Percentiles rank a stretch among this genome's conserved stretches.
Conservation (phyloP, 1,140 invertebrate species). For the Diachasmimorpha longicaudata region DNA sequence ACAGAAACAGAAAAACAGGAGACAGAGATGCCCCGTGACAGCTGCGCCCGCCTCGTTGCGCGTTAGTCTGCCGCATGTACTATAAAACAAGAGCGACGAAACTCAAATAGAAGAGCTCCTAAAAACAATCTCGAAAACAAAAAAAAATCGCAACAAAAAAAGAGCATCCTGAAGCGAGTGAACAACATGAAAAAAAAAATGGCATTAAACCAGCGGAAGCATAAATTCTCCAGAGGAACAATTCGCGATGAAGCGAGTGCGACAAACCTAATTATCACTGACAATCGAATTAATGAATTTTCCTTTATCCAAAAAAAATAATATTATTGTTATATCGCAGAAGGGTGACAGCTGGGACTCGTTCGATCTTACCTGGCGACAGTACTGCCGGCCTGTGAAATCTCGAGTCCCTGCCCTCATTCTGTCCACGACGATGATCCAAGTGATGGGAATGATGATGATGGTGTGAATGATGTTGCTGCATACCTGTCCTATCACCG, state of each 20-base stretch:
- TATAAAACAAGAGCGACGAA: not conserved
- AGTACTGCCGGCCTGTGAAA: slow-evolving; percentile 32
- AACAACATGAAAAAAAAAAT: no score
- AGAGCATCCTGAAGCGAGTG: no score
- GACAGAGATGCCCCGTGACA: slow-evolving; percentile 21
- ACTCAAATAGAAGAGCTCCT: slow-evolving; percentile 3
- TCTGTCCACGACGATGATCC: slow-evolving; percentile 28
- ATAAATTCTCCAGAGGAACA: no score
- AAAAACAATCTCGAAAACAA: slow-evolving; percentile 4
- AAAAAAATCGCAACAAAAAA: not conserved
- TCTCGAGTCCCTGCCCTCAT: slow-evolving; percentile 26
- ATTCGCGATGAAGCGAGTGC: no score
- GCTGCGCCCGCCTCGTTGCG: slow-evolving; percentile 18
- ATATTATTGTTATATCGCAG: not conserved
- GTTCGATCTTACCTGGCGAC: slow-evolving; percentile 38
- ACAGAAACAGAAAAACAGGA: not conserved
- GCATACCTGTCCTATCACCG: slow-evolving; percentile 41
- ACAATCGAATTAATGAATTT: no score
- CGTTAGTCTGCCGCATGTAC: not conserved
- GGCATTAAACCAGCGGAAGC: no score
- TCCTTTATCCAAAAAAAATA: not conserved
- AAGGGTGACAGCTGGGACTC: not conserved
- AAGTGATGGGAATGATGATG: slow-evolving; percentile 30
- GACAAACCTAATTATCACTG: no score
- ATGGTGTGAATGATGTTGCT: slow-evolving; percentile 31